Evolutionary conservation across 2,888 invertebrate genomes (phyloP).

Genomic region (Eristalis arbustorum): DNA sequence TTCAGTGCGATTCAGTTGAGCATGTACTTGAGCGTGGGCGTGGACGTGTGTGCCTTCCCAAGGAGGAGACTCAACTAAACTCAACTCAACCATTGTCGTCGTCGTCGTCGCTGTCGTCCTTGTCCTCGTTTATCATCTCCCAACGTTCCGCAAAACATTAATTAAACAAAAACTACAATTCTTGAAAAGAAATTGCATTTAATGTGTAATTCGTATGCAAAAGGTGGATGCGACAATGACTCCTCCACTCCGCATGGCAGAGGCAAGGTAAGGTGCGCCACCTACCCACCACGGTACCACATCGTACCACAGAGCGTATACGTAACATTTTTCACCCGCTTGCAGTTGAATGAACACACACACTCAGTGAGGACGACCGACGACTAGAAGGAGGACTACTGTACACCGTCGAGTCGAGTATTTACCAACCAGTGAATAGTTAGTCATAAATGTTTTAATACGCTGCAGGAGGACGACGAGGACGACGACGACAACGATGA

Average conservation of each 20-base stretch:
- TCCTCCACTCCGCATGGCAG: too few species aligned
- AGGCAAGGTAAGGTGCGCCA: neutral
- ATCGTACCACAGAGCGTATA: neutral
- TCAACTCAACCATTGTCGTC: neutral
- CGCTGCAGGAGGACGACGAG: neutral
- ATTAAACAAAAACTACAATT: conserved; percentile 65
- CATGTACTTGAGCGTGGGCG: neutral
- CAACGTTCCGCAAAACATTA: conserved; percentile 50
- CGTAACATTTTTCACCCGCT: neutral
- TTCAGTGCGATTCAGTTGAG: too few species aligned
- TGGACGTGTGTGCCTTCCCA: neutral
- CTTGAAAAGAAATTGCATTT: conserved; percentile 58
- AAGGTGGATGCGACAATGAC: conserved; percentile 58
- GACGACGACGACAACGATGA: neutral
- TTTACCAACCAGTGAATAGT: neutral
- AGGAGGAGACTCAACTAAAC: neutral
- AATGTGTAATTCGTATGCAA: conserved; percentile 68
- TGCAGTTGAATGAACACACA: neutral
- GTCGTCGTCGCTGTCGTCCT: neutral
- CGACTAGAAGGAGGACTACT: neutral
- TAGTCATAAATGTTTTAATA: neutral
- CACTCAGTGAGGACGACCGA: neutral
- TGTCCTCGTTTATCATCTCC: neutral
- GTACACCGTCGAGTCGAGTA: neutral
- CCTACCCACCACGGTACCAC: neutral